Conservation (phyloP, 2,888 invertebrate species). For the Stomorhina lunata region DNA sequence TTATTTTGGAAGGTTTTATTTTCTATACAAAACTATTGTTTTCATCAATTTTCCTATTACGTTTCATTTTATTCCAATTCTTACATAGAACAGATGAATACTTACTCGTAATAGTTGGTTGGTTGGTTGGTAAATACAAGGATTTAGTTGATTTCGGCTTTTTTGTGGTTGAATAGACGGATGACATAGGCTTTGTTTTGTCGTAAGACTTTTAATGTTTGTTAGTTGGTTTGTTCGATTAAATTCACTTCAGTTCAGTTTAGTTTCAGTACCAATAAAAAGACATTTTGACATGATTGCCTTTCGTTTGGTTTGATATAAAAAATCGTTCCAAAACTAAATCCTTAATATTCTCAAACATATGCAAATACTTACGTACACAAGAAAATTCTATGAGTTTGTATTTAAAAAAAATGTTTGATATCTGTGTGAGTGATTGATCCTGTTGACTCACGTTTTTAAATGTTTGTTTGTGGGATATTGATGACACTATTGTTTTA, state of each 20-base stretch:
- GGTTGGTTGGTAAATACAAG: conserved; percentile 43
- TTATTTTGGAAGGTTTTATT: not conserved
- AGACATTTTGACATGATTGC: conserved; percentile 60
- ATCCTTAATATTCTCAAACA: not conserved
- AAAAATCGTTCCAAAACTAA: conserved; percentile 10
- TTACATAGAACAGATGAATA: conserved; percentile 10
- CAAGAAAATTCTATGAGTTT: not conserved
- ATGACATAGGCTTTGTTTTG: conserved; percentile 56
- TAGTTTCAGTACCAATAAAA: conserved; percentile 20
- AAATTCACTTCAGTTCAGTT: too few relatives aligned
- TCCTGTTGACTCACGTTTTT: conserved; percentile 61
- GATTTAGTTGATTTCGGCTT: conserved; percentile 31
- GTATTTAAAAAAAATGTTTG: not conserved
- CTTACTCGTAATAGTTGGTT: not conserved
- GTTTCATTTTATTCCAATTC: conserved; percentile 22
- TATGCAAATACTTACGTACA: not conserved
- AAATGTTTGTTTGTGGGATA: conserved; percentile 55
- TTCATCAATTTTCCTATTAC: conserved; percentile 61
- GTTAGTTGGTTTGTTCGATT: not conserved
- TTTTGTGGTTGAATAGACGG: not conserved
- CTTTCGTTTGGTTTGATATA: conserved; percentile 44
- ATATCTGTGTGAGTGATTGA: not conserved
- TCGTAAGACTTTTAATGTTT: not conserved
- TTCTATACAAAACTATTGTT: conserved; percentile 58
- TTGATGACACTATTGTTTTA: conserved; percentile 61